phyloP scores from a whole-genome alignment of 2,797 vertebrate species.

The Myotis myotis region DNA sequence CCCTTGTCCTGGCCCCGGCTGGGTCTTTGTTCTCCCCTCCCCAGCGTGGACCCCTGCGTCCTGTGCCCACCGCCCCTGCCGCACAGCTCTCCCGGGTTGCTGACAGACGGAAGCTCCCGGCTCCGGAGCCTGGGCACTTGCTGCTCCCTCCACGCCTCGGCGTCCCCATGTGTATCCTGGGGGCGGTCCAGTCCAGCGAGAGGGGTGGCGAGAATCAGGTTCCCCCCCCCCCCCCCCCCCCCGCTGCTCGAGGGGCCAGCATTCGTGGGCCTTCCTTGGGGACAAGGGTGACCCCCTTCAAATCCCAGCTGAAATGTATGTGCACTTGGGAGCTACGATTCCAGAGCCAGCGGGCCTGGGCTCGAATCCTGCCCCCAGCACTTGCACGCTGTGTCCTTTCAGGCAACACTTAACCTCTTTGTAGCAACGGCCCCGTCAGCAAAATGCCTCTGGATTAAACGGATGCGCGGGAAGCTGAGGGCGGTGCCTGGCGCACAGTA shows the following conservation, averaged over 20 bases:
- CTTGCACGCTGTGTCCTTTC: not conserved
- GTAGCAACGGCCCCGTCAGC: fast-evolving
- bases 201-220: not conserved
- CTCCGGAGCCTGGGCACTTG: not conserved
- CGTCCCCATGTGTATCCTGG: not conserved
- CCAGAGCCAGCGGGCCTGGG: not conserved
- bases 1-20: not conserved
- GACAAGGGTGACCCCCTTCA: not conserved
- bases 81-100: not conserved
- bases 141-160: not conserved
- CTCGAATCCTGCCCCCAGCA: not conserved
- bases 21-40: not conserved
- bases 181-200: not conserved
- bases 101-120: not conserved
- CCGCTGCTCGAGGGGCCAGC: not conserved
- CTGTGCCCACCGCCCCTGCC: fast-evolving
- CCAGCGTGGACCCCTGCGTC: not conserved
- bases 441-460: not conserved
- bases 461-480: not conserved
- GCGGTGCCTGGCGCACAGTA: not conserved
- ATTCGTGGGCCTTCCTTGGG: not conserved
- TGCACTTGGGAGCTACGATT: not conserved
- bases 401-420: not conserved
- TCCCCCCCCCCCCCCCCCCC: too few relatives aligned
- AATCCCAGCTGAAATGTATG: not conserved